Evolutionary conservation across 1,140 invertebrate species (phyloP).

Genomic region (Lordiphosa stackelbergi): DNA sequence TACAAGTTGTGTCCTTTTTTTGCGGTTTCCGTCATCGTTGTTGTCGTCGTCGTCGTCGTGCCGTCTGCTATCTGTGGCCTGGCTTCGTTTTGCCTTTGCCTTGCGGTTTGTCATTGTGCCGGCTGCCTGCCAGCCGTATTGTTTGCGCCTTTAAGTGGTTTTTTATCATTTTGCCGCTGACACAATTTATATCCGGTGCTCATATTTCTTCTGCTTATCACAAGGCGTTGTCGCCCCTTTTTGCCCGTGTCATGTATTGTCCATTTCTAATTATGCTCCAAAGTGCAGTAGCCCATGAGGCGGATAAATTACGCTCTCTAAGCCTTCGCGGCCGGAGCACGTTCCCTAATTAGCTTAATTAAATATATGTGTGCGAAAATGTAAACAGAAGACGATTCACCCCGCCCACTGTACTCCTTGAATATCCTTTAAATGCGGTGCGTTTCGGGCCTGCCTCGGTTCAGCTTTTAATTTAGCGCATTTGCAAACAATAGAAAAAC

Average conservation of each 20-base stretch:
- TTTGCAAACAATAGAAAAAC: constrained; percentile 67
- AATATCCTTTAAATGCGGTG: constrained; percentile 35
- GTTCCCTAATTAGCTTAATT: constrained; percentile 73
- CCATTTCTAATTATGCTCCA: constrained; percentile 61
- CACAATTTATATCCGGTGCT: constrained; percentile 77
- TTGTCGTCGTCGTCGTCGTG: constrained; percentile 45
- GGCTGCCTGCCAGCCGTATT: constrained; percentile 63
- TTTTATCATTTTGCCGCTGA: constrained; percentile 77
- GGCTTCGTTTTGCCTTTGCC: constrained; percentile 14
- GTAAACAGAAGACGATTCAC: constrained; percentile 48
- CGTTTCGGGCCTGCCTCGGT: constrained; percentile 17
- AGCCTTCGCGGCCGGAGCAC: constrained; percentile 52
- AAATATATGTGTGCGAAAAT: constrained; percentile 60
- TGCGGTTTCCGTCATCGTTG: constrained; percentile 62
- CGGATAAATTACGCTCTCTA: constrained; percentile 58
- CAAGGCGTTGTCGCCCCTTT: constrained; percentile 26
- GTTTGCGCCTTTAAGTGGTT: constrained; percentile 76
- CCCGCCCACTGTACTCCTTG: constrained; percentile 5
- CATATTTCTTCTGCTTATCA: constrained; percentile 77
- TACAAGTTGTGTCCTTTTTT: constrained; percentile 62
- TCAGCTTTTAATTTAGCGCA: constrained; percentile 67
- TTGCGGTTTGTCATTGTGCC: constrained; percentile 72
- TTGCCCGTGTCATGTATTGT: constrained; percentile 54
- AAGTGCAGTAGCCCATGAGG: constrained; percentile 65
- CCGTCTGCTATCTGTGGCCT: constrained; percentile 43